Evolutionary conservation across 2,888 invertebrate species (phyloP).

Genomic region (Terebella lapidaria): DNA sequence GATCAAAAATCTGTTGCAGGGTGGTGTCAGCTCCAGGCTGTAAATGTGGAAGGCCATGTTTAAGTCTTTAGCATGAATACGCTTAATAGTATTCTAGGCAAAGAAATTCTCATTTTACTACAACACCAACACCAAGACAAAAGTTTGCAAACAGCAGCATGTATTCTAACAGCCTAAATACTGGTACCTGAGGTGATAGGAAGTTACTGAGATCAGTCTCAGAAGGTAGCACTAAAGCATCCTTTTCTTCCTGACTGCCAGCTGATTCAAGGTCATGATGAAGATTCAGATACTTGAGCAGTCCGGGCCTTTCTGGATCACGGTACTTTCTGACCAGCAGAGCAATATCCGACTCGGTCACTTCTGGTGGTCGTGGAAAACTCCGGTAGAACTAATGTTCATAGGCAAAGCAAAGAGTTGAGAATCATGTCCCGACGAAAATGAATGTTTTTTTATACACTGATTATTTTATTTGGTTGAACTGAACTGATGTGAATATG

Average conservation of each 20-base stretch:
- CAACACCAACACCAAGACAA: too few species aligned
- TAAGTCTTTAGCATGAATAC: too few species aligned
- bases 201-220: background rate
- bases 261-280: slow-evolving; percentile 48
- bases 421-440: too few species aligned
- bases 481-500: too few species aligned
- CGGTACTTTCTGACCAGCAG: slow-evolving; percentile 47
- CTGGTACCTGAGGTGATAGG: background rate
- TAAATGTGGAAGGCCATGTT: too few species aligned
- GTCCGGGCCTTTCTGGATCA: slow-evolving; percentile 42
- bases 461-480: too few species aligned
- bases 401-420: background rate
- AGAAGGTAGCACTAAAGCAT: background rate
- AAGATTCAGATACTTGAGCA: slow-evolving; percentile 51
- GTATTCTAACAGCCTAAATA: too few species aligned
- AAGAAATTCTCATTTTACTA: too few species aligned
- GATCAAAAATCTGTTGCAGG: slow-evolving; percentile 50
- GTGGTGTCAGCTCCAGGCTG: slow-evolving; percentile 39
- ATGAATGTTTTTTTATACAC: too few species aligned
- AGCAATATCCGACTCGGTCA: slow-evolving; percentile 45
- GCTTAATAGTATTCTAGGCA: too few species aligned
- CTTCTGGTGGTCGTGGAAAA: slow-evolving; percentile 49
- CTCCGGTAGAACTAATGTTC: slow-evolving; percentile 47
- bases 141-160: too few species aligned
- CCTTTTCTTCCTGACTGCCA: slow-evolving; percentile 1